phyloP scores from a whole-genome alignment of 2,797 vertebrate genomes.

The Bovichtus diacanthus region DNA sequence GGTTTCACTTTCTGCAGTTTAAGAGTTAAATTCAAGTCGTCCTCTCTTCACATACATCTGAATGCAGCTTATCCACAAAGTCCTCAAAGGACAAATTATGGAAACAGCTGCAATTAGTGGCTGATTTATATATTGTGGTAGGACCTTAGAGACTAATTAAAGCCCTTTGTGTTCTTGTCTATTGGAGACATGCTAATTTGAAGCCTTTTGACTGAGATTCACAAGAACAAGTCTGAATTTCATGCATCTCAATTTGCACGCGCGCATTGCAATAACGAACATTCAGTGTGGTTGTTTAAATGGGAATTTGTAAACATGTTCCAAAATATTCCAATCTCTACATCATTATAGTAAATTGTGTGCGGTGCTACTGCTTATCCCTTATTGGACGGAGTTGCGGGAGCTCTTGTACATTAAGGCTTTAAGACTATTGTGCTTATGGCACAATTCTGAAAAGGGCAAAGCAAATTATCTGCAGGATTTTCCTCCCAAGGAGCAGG shows the following conservation, averaged over 20 bases:
- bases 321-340: constrained; percentile 38
- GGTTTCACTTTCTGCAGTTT: constrained; percentile 16
- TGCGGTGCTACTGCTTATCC: constrained; percentile 34
- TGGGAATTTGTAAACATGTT: constrained; percentile 53
- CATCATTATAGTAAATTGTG: constrained; percentile 56
- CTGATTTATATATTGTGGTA: constrained; percentile 80
- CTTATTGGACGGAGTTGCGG: constrained; percentile 51
- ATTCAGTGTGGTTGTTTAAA: constrained; percentile 52
- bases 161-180: constrained; percentile 79
- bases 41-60: constrained; percentile 36
- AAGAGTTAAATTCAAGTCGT: constrained; percentile 9
- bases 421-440: constrained; percentile 61
- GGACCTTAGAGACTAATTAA: constrained; percentile 85
- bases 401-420: constrained; percentile 59
- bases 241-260: constrained; percentile 69
- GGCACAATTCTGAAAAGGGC: constrained; percentile 61
- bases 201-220: constrained; percentile 77
- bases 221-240: constrained; percentile 68
- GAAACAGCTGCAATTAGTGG: constrained; percentile 81
- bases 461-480: constrained; percentile 75
- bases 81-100: constrained; percentile 76
- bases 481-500: constrained; percentile 75
- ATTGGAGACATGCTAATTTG: constrained; percentile 79
- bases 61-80: constrained; percentile 64
- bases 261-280: constrained; percentile 44